Percentiles rank a stretch among this genome's conserved stretches.
Evolutionary conservation across 2,888 invertebrate genomes (phyloP).

Genomic region (Epistrophe grossulariae): DNA sequence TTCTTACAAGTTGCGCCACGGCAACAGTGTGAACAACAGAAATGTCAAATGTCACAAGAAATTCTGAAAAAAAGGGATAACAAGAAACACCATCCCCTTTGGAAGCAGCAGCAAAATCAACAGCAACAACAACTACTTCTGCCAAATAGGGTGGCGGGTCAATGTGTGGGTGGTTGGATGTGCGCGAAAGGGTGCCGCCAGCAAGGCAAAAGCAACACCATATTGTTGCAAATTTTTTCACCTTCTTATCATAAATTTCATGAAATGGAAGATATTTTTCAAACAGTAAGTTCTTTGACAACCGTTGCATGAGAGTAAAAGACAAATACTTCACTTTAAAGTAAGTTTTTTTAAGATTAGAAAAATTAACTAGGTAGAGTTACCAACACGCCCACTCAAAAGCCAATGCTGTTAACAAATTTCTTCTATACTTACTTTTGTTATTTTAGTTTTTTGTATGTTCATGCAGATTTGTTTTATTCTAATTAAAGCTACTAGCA

Average conservation of each 20-base stretch:
- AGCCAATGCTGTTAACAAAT: constrained; percentile 19
- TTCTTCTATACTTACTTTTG: constrained; percentile 50
- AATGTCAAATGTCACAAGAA: constrained; percentile 62
- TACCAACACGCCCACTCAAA: constrained; percentile 61
- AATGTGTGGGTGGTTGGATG: constrained; percentile 22
- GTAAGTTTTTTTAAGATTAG: constrained; percentile 7
- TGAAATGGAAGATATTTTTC: not conserved
- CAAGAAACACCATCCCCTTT: constrained; percentile 29
- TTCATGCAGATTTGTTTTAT: constrained; percentile 13
- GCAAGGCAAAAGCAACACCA: constrained; percentile 59
- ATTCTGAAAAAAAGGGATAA: constrained; percentile 47
- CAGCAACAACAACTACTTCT: constrained; percentile 24
- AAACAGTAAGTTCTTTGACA: not conserved
- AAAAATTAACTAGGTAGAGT: not conserved
- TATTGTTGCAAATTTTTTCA: constrained; percentile 66
- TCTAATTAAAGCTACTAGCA: constrained; percentile 33
- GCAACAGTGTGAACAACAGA: constrained; percentile 40
- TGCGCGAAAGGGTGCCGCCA: constrained; percentile 62
- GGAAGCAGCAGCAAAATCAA: not conserved
- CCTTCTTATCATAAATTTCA: constrained; percentile 27
- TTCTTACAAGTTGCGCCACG: constrained; percentile 67
- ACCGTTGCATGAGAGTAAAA: constrained; percentile 1
- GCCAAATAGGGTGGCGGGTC: not conserved
- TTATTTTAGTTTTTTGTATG: constrained; percentile 5
- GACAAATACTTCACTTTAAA: constrained; percentile 7